Conservation (phyloP, 2,888 invertebrate genomes). For the Coleophora deauratella region DNA sequence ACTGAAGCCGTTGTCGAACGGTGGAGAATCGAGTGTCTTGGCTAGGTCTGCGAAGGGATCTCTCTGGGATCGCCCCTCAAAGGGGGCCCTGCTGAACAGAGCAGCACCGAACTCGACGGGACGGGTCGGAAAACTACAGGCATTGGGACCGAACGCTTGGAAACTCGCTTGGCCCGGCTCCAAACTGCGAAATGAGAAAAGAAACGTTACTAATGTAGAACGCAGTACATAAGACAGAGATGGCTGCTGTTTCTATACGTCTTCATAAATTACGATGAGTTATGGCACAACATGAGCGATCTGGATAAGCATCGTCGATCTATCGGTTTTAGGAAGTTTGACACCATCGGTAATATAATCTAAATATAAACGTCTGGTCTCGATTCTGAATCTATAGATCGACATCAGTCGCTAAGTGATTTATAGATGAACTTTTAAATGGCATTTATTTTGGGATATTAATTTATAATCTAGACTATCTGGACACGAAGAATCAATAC, state of each 20-base stretch:
- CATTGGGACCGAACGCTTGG: constrained; percentile 66
- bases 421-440: constrained; percentile 14
- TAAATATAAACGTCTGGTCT: constrained; percentile 49
- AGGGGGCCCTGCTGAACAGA: constrained; percentile 44
- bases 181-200: constrained; percentile 75
- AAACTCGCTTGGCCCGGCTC: constrained; percentile 74
- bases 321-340: constrained; percentile 60
- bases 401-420: constrained; percentile 22
- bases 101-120: constrained; percentile 66
- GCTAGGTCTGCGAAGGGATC: constrained; percentile 47
- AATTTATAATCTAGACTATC: not conserved
- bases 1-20: constrained; percentile 41
- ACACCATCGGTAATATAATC: constrained; percentile 52
- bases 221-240: constrained; percentile 64
- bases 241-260: constrained; percentile 49
- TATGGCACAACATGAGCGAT: constrained; percentile 57
- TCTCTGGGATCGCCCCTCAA: constrained; percentile 45
- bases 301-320: constrained; percentile 56
- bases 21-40: constrained; percentile 42
- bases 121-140: constrained; percentile 69
- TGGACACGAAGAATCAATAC: constrained; percentile 14
- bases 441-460: constrained; percentile 1
- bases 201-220: constrained; percentile 63
- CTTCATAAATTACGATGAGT: constrained; percentile 64
- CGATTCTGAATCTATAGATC: constrained; percentile 30